These are phyloP conservation scores for Drosophila hydei DNA, from an alignment of 1,140 invertebrate species.

Conservation along the genomic window DNA sequence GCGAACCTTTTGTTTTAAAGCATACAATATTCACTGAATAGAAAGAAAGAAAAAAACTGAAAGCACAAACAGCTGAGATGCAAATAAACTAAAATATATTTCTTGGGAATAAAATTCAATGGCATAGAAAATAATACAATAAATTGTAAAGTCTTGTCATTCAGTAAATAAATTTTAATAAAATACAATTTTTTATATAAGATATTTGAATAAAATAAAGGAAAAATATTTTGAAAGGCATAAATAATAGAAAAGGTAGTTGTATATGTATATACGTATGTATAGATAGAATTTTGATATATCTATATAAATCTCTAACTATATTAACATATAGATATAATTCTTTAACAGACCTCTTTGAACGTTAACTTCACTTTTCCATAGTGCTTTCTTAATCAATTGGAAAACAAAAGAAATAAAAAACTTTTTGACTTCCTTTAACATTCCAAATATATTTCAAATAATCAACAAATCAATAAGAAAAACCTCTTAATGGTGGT, in stretches of 20 bases:
- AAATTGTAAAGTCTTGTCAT: not conserved
- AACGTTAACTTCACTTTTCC: too few relatives aligned
- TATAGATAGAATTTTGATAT: not conserved
- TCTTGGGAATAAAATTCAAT: conserved; percentile 1
- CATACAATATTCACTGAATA: not conserved
- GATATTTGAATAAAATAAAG: not conserved
- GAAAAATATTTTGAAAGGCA: not conserved
- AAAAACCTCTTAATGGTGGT: conserved; percentile 55
- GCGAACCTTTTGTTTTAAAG: too few relatives aligned
- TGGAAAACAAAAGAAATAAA: too few relatives aligned
- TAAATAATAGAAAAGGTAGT: not conserved
- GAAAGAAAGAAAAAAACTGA: not conserved
- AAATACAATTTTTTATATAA: too few relatives aligned
- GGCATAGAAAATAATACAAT: not conserved
- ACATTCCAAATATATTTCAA: conserved; percentile 55
- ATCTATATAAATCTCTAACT: not conserved
- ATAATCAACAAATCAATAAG: conserved; percentile 48
- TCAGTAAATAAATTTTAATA: too few relatives aligned
- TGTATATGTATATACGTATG: too few relatives aligned
- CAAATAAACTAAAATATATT: conserved; percentile 4
- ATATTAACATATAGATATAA: too few relatives aligned
- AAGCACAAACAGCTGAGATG: conserved; percentile 2
- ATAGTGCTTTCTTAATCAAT: too few relatives aligned
- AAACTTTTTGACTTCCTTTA: conserved; percentile 2
- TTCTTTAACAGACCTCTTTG: too few relatives aligned